Evolutionary conservation across 2,888 invertebrate genomes (phyloP), one percentile per base, ranked within the genome.

Genomic region (Aphodius granarius): DNA sequence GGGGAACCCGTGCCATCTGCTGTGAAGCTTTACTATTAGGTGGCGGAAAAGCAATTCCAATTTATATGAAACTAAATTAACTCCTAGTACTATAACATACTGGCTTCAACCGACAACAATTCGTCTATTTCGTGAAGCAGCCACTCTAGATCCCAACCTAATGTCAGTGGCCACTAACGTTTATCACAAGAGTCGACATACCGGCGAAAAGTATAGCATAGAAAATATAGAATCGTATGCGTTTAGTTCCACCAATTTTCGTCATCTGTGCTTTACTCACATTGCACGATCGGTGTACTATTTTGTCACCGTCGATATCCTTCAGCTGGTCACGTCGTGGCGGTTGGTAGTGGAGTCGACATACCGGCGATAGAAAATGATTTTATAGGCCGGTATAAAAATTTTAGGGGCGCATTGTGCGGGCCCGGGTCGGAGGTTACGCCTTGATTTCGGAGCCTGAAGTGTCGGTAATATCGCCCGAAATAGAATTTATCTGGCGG

Each of bases 381-480:
- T 68, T 68, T 68, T 68, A 68, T 68, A 21, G 68, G 68, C 21
- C 68, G 22, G n/a, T 22, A 68, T 22, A 68, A 68, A 20, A 68
- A 68, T 68, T 68, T 68, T 19, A 22, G 68, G 65, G 20, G 43
- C 21, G 22, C 68, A 68, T 68, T 68, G 68, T 68, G 68, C 6
- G 16, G 68, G 6, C 21, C 20, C 20, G 68, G 21, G 68, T 68
- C 68, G 68, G 22, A 66, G 43, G 43, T 43, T 43, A 43, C 43
- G 43, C 43, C 43, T 43, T 43, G 43, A 43, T 43, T 43, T 43
- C 13, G 17, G 68, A 21, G 21, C 21, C 68, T 68, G 68, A 68
- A 68, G 22, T 22, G 18, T 20, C 68, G 21, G 68, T 68, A 68
- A 68, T 68, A 68, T 68, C 68, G 68, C 21, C n/a, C 68, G 22